Conservation (phyloP, 2,888 invertebrate genomes). For the Drosophila meridiana region DNA sequence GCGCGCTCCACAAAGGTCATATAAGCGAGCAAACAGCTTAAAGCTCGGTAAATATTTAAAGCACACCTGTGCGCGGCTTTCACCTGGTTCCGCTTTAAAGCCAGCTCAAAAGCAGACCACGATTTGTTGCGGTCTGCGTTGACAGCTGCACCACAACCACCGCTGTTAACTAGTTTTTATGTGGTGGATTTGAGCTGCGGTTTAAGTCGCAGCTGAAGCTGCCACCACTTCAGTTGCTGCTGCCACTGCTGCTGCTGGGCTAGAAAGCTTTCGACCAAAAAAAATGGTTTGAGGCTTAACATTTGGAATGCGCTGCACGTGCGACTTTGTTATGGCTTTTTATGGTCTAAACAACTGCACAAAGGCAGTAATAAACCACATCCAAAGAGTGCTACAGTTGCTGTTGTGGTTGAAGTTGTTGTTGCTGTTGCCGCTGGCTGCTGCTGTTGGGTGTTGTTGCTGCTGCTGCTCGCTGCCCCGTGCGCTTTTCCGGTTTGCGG, state of each 20-base stretch:
- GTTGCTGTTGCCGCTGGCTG: constrained; percentile 9
- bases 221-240: constrained; percentile 3
- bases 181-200: constrained; percentile 18
- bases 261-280: constrained; percentile 36
- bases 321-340: constrained; percentile 49
- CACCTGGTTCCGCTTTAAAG: constrained; percentile 1
- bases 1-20: background rate
- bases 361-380: constrained; percentile 33
- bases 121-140: background rate
- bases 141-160: background rate
- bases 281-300: constrained; percentile 18
- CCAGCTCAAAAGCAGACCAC: constrained; percentile 35
- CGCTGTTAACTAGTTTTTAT: constrained; percentile 8
- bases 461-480: constrained; percentile 23
- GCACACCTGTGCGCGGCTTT: constrained; percentile 22
- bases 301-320: constrained; percentile 50
- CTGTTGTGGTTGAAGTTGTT: constrained; percentile 32
- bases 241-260: constrained; percentile 4
- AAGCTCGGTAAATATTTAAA: constrained; percentile 8
- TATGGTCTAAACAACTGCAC: constrained; percentile 59
- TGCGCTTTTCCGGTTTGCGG: constrained; percentile 76
- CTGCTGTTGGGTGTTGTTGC: constrained; percentile 19
- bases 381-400: constrained; percentile 36
- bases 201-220: constrained; percentile 31
- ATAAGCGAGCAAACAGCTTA: constrained; percentile 4